phyloP scores from a whole-genome alignment of 2,888 invertebrate genomes.

The Epinotia brunnichana region DNA sequence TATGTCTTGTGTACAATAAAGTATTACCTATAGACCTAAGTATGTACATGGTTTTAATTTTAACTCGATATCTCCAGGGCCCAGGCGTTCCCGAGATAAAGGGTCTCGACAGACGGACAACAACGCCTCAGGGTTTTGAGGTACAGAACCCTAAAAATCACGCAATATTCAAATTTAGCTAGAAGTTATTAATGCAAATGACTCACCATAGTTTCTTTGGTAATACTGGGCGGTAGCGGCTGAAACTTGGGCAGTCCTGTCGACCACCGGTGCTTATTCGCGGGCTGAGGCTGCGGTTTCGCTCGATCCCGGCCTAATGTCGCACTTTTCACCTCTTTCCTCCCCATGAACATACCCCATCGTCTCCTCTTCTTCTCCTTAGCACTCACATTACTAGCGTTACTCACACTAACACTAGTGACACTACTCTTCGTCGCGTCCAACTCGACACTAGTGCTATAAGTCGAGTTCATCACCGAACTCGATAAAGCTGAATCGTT shows the following conservation, averaged over 20 bases:
- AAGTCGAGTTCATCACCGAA: constrained; percentile 65
- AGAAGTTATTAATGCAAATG: not conserved
- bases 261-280: constrained; percentile 87
- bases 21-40: no score
- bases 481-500: constrained; percentile 63
- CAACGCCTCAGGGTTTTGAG: no score
- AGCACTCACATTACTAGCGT: constrained; percentile 53
- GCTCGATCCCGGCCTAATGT: constrained; percentile 87
- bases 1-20: no score
- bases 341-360: constrained; percentile 88
- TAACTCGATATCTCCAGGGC: no score
- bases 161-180: no score
- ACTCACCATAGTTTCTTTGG: constrained; percentile 91
- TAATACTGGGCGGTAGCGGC: constrained; percentile 89
- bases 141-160: no score
- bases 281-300: constrained; percentile 74
- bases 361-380: constrained; percentile 86
- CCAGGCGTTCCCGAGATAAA: no score
- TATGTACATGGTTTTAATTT: no score
- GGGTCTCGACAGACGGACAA: no score
- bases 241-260: constrained; percentile 88
- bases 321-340: constrained; percentile 87
- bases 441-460: constrained; percentile 65
- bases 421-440: constrained; percentile 58
- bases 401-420: constrained; percentile 31